These are phyloP conservation scores for Sebastolobus altivelis DNA, from an alignment of 2,797 vertebrate genomes.

Conservation along the genomic window DNA sequence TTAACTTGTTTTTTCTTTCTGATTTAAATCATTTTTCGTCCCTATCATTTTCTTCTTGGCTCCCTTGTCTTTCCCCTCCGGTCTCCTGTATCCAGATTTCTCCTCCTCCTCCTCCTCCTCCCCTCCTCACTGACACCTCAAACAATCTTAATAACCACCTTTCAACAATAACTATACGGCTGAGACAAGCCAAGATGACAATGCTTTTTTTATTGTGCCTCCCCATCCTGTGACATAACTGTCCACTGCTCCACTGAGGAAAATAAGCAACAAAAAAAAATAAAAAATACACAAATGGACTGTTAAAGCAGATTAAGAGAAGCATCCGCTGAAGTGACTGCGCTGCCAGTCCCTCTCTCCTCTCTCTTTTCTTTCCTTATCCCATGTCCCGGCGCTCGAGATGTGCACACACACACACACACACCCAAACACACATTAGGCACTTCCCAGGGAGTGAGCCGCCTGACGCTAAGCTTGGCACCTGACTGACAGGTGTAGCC, in stretches of 20 bases:
- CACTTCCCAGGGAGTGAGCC: conserved; percentile 47
- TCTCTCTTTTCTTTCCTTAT: conserved; percentile 42
- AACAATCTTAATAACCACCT: conserved; percentile 81
- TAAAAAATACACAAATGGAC: conserved; percentile 66
- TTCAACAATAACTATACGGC: conserved; percentile 74
- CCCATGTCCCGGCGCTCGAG: conserved; percentile 41
- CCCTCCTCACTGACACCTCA: conserved; percentile 58
- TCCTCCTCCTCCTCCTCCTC: conserved; percentile 30
- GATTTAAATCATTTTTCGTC: conserved; percentile 34
- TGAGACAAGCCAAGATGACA: conserved; percentile 69
- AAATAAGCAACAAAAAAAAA: conserved; percentile 20
- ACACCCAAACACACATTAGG: conserved; percentile 53
- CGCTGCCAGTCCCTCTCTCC: conserved; percentile 45
- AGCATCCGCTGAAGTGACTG: conserved; percentile 59
- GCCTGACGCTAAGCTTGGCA: conserved; percentile 72
- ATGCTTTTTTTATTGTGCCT: conserved; percentile 57
- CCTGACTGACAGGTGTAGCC: conserved; percentile 85
- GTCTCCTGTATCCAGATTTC: conserved; percentile 30
- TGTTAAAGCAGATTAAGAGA: conserved; percentile 83
- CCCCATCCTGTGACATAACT: conserved; percentile 49
- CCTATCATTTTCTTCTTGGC: conserved; percentile 36
- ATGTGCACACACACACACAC: conserved; percentile 53
- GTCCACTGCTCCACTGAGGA: conserved; percentile 49
- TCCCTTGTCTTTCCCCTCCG: conserved; percentile 21
- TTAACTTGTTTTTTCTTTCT: conserved; percentile 25